Evolutionary conservation across 53 echinoderm and acorn worm genomes (phyloP).

Genomic region (Patiria pectinifera): DNA sequence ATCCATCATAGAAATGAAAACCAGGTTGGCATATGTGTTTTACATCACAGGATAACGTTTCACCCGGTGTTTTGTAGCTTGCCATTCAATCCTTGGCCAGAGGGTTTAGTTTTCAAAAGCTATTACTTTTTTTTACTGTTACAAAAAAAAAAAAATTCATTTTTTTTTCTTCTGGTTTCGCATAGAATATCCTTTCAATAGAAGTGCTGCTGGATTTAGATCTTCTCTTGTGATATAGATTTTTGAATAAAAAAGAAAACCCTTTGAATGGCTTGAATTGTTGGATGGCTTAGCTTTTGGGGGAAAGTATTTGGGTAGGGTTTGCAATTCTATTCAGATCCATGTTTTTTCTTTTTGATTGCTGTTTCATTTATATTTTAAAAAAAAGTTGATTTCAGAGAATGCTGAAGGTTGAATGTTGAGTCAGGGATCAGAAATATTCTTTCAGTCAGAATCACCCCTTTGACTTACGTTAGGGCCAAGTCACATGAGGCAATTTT

Average conservation of each 20-base stretch:
- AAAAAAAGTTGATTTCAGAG: too few species aligned
- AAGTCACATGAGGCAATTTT: too few species aligned
- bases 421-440: too few species aligned
- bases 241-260: background rate
- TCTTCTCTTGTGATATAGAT: background rate
- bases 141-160: too few species aligned
- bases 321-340: too few species aligned
- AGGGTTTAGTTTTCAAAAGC: conserved; percentile 6
- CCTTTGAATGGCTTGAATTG: too few species aligned
- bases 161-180: background rate
- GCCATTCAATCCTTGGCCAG: background rate
- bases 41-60: conserved; percentile 1
- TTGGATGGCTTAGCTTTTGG: too few species aligned
- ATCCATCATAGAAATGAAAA: conserved; percentile 9
- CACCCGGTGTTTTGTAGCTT: background rate
- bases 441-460: too few species aligned
- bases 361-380: background rate
- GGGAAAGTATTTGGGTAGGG: too few species aligned
- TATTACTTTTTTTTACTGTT: background rate
- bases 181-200: background rate
- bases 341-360: too few species aligned
- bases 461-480: too few species aligned
- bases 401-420: too few species aligned
- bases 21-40: background rate
- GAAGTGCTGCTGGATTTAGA: background rate